Base-by-base conservation (phyloP, 2,113 vertebrate genomes). In the Coptodon bakossiorum region DNA sequence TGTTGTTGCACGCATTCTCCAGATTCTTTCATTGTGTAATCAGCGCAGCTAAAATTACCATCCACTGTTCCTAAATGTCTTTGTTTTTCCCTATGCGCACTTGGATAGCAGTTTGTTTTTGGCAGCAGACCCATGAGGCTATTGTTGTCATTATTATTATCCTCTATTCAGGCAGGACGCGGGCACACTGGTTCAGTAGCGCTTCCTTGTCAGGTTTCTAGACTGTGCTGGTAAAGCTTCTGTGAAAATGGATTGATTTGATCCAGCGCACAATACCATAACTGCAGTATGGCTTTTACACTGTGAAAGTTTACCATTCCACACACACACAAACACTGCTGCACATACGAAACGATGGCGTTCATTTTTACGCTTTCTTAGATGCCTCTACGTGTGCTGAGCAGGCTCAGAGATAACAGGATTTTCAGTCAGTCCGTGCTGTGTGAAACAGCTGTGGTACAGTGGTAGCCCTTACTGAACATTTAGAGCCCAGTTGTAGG, bases 201-300 rank as follows among this genome's bases (percentile, higher is more conserved):
- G 68, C 79, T 50, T 87, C 29, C 59, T 19, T 43, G 22, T 82
- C 66, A 12, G 45, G 50, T 38, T 89, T 76, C 57, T 43, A 78
- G 52, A 83, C 78, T 83, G 66, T 24, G 81, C 54, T 27, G 27
- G 29, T 76, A 80, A 93, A 89, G 92, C 86, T 40, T 61, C 82
- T 89, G 86, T 90, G 80, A 91, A 88, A 89, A 91, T 83, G 78
- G 86, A 89, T 78, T 89, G 83, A 91, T 87, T 82, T 84, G 76
- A 90, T 87, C 85, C 85, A 63, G 83, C 66, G 34, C 52, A 45
- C 85, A 78, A 10, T 83, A 53, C 73, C 54, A 27, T 80, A 24
- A 38, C 57, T 54, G 66, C 31, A 80, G n/a, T 81, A 43, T 68
- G 83, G 5, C 56, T 88, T 38, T 31, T 61, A 61, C 86, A 53